These are phyloP conservation scores for Hoplostethus atlanticus DNA, from an alignment of 2,797 vertebrate genomes.

Conservation along the genomic window DNA sequence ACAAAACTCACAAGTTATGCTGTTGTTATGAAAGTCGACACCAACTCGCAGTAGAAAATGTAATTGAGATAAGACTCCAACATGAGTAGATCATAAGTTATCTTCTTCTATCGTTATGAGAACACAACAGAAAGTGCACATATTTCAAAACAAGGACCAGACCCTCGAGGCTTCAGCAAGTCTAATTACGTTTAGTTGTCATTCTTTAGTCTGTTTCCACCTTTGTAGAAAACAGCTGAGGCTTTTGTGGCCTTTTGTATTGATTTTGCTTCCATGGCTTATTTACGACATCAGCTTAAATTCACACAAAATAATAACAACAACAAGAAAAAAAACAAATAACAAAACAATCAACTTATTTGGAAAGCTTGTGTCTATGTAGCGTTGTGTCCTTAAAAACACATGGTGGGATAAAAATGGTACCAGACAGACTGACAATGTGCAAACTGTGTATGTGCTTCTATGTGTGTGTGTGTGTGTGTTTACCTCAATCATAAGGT, in stretches of 20 bases:
- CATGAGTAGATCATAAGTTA: slow-evolving; percentile 1
- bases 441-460: not conserved
- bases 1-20: not conserved
- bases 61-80: slow-evolving; percentile 45
- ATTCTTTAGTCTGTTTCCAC: not conserved
- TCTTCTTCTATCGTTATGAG: not conserved
- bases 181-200: slow-evolving; percentile 7
- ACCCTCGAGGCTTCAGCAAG: not conserved
- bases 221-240: slow-evolving; percentile 30
- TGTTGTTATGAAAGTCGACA: not conserved
- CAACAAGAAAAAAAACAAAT: slow-evolving; percentile 16
- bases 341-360: not conserved
- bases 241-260: not conserved
- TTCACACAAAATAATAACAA: slow-evolving; percentile 22
- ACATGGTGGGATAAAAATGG: slow-evolving; percentile 13
- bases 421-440: slow-evolving; percentile 19
- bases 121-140: slow-evolving; percentile 39
- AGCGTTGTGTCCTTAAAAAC: too few species aligned
- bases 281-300: slow-evolving; percentile 68
- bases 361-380: slow-evolving; percentile 30
- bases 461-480: not conserved
- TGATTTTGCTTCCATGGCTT: slow-evolving; percentile 16
- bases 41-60: slow-evolving; percentile 21
- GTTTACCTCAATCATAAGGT: not conserved
- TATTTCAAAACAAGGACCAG: slow-evolving; percentile 21